Base-by-base conservation (phyloP, 1,140 invertebrate genomes). In the Drosophila leontia region DNA sequence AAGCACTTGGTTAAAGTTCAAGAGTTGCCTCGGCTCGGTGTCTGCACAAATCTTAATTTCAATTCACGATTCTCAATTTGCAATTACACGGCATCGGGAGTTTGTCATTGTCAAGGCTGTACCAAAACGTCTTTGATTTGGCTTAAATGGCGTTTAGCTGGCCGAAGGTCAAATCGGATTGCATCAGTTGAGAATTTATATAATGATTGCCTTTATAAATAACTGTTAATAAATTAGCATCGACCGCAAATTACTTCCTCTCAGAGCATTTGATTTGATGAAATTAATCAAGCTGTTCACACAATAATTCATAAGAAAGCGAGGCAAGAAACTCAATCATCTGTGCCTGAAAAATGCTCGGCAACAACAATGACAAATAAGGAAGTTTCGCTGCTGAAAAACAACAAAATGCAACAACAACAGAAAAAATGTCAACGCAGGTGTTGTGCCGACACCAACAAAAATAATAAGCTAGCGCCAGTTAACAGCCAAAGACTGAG, bases 361-460 rank as follows among this genome's bases (percentile, higher is more conserved):
- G 48, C 78, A 64, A 71, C 85, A 84, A 88, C 85, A 88, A 88
- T 88, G 85, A 90, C 81, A 90, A 90, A 88, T 88, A 88, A 88
- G 84, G 84, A 88, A 88, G 84, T 84, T 78, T 55, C 41, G 41
- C 57, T 59, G 85, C 69, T 70, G 69, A 78, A 81, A 68, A 50
- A 51, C n/a, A 80, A 75, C 29, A 51, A 42, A 34, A 51, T 17
- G 8, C 26, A 32, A n/a, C 48, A 51, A 61, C 12, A 45, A 29
- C 26, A 29, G 23, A 78, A 87, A 85, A 88, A 88, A 69, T 88
- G 85, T 88, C 85, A 88, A 88, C 79, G 58, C 85, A 88, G 85
- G 81, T 88, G 82, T 75, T 75, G 70, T 50, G 56, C 35, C 35
- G 35, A 47, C 72, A 72, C 29, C 56, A 51, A 56, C 39, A 58